Conservation (phyloP, 1,140 invertebrate genomes). For the Heliconius eleuchia region DNA sequence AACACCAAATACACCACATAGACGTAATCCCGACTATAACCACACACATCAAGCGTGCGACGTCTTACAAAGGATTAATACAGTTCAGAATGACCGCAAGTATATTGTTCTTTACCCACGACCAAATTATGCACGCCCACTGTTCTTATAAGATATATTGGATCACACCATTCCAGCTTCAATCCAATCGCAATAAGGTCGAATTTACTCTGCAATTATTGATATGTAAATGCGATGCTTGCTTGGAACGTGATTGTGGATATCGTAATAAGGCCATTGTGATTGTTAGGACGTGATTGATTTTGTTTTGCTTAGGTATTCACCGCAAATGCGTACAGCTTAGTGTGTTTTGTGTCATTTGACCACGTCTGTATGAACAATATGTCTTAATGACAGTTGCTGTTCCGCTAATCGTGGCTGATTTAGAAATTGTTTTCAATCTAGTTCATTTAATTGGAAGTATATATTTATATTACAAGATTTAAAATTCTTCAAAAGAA, state of each 20-base stretch:
- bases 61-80: constrained; percentile 45
- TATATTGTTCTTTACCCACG: constrained; percentile 37
- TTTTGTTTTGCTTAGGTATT: constrained; percentile 9
- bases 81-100: constrained; percentile 41
- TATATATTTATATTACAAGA: too few relatives aligned
- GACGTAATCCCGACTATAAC: neutral
- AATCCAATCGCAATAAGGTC: neutral
- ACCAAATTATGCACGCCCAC: constrained; percentile 44
- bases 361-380: constrained; percentile 1
- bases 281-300: constrained; percentile 9
- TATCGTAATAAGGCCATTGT: constrained; percentile 18
- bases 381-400: neutral
- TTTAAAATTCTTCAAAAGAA: too few relatives aligned
- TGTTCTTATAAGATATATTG: constrained; percentile 33
- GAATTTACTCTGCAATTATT: constrained; percentile 16
- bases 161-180: constrained; percentile 6
- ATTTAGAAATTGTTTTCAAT: neutral
- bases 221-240: constrained; percentile 32
- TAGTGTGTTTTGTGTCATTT: neutral
- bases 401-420: neutral
- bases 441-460: too few relatives aligned
- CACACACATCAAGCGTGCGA: neutral
- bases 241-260: constrained; percentile 30
- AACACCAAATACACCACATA: neutral
- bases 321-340: neutral